A percentile compares a stretch with the other conserved stretches of the same genome.
Evolutionary conservation across 1,140 invertebrate species (phyloP).

Genomic region (Lucilia sericata): DNA sequence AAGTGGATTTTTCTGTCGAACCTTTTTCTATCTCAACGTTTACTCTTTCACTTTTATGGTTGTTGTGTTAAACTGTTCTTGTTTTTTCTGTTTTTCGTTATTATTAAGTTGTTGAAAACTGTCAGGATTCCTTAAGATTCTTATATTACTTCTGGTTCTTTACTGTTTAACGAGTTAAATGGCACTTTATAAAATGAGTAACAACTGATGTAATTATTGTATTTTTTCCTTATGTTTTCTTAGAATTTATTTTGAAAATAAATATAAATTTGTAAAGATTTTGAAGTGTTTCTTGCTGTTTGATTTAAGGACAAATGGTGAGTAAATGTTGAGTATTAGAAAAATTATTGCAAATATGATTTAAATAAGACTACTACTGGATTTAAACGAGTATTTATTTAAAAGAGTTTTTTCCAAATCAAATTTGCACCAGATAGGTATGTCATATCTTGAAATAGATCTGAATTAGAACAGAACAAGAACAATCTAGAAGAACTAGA

Average conservation of each 20-base stretch:
- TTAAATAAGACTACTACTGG: too few relatives aligned
- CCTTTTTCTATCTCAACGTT: background rate
- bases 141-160: background rate
- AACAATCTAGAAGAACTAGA: too few relatives aligned
- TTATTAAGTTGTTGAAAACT: conserved; percentile 17
- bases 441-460: too few relatives aligned
- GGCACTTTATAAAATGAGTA: conserved; percentile 11
- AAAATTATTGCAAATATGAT: too few relatives aligned
- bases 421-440: too few relatives aligned
- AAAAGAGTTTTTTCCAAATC: too few relatives aligned
- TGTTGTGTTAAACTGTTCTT: background rate
- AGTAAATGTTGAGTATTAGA: too few relatives aligned
- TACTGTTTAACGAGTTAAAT: background rate
- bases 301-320: background rate
- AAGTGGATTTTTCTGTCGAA: background rate
- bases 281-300: background rate
- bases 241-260: background rate
- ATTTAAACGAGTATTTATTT: too few relatives aligned
- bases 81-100: too few relatives aligned
- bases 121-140: background rate
- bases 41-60: background rate
- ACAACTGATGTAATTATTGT: conserved; percentile 17
- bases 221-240: background rate
- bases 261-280: background rate
- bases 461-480: too few relatives aligned